Evolutionary conservation across 2,888 invertebrate genomes (phyloP).

Genomic region (Epinotia bilunana): DNA sequence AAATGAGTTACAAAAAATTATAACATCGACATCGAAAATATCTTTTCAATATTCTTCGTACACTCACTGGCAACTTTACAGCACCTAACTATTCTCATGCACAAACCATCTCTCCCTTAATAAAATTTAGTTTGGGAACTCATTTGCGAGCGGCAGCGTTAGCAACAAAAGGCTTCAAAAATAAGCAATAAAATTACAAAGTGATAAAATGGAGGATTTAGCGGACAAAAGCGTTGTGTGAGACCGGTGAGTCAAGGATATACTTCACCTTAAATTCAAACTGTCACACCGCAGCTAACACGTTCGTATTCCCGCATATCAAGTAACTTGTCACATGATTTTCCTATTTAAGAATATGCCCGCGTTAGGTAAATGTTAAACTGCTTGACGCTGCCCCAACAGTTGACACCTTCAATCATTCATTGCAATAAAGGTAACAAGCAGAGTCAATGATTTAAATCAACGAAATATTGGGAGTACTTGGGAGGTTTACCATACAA

Average conservation of each 20-base stretch:
- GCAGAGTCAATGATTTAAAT: background rate
- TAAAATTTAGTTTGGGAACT: constrained; percentile 29
- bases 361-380: background rate
- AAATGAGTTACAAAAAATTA: no score
- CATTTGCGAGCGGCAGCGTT: constrained; percentile 38
- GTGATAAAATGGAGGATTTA: constrained; percentile 29
- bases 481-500: no score
- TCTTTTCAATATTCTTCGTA: background rate
- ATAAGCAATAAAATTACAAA: constrained; percentile 30
- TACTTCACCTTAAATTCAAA: background rate
- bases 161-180: constrained; percentile 31
- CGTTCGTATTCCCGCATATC: background rate
- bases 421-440: background rate
- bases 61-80: background rate
- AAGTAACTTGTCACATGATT: background rate
- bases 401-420: background rate
- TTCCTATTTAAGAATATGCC: background rate
- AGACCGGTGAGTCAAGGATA: constrained; percentile 18
- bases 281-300: background rate
- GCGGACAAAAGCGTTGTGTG: constrained; percentile 29
- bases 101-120: constrained; percentile 28
- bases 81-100: background rate
- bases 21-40: background rate
- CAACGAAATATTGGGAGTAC: no score
- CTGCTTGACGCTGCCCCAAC: no score